Evolutionary conservation across 2,797 vertebrate genomes (phyloP), one percentile per base, ranked within the genome.

Genomic region (Hydrophis major): DNA sequence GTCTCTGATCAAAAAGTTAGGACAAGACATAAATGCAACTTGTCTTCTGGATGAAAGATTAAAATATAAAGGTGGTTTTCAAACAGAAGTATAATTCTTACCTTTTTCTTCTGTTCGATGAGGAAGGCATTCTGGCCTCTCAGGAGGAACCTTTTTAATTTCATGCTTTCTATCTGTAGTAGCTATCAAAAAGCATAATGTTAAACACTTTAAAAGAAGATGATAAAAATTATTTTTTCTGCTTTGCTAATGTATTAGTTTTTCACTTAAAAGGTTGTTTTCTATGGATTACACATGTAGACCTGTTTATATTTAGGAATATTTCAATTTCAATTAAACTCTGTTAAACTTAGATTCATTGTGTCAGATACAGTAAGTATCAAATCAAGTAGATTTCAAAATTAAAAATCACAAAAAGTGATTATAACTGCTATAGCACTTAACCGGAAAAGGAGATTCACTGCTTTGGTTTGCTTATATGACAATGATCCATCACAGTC

Each of bases 41-140:
- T 63, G 37, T 42, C 12, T 69, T 13, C 37, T 37, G 66, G 16
- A 1, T 57, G 37, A 78, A 92, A 25, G 32, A 66, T 94, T 95
- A 22, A 32, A 55, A 93, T 20, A 28, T 20, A 92, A 7, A 53
- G 55, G 66, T 0, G 4, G 55, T 87, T 89, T 92, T 60, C 90
- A 86, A 94, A 92, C 93, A 94, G 96, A 95, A 93, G 59, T 90
- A 95, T 89, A 96, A 95, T 95, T 96, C 96, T 96, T 98, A 99
- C 99, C 99, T 99, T 98, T 99, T 55, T 99, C 99, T 96, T 98
- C 98, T 96, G 98, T 98, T 97, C 98, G 97, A 93, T 98, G 98
- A 27, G 99, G 99, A 94, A 99, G 98, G 63, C 98, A 98, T 94
- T 99, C 99, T 16, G 99, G 99, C 47, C 99, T 98, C 97, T 99